phyloP scores from a whole-genome alignment of 2,888 invertebrate species.

The Alentia gelatinosa region DNA sequence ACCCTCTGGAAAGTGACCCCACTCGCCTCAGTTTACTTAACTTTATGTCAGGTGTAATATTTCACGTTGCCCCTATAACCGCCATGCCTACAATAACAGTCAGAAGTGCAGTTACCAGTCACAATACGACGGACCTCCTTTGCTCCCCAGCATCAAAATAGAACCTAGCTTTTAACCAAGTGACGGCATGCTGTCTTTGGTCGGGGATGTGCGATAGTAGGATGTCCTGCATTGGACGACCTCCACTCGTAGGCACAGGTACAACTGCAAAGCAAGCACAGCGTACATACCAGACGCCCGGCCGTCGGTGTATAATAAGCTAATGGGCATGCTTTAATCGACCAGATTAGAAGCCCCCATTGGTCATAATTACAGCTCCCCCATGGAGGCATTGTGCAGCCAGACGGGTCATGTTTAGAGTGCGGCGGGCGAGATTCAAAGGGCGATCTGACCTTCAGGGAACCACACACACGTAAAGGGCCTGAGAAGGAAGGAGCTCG shows the following conservation, averaged over 20 bases:
- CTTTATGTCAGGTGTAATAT: conserved; percentile 1
- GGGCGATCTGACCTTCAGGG: not conserved
- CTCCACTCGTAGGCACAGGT: not conserved
- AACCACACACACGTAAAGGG: not conserved
- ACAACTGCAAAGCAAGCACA: not conserved
- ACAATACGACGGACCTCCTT: not conserved
- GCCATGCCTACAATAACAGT: not conserved
- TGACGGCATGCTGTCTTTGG: not conserved
- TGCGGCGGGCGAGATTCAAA: not conserved
- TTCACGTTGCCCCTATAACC: not conserved
- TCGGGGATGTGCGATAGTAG: not conserved
- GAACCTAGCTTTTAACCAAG: not conserved
- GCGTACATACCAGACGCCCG: not conserved
- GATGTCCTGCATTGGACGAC: not conserved
- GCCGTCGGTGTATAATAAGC: not conserved
- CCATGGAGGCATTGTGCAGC: not conserved
- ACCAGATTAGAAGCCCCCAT: not conserved
- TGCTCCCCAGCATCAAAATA: not conserved
- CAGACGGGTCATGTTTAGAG: conserved; percentile 16
- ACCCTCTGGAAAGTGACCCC: not conserved
- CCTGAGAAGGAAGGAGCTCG: too few species aligned
- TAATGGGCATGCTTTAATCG: not conserved
- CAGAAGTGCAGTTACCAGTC: not conserved
- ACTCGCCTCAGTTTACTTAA: not conserved
- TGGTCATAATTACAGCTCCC: not conserved